A percentile compares a stretch with the other conserved stretches of the same genome.
These are phyloP conservation scores for Oceanodroma tethys DNA, from an alignment of 2,113 vertebrate genomes.

Conservation along the genomic window DNA sequence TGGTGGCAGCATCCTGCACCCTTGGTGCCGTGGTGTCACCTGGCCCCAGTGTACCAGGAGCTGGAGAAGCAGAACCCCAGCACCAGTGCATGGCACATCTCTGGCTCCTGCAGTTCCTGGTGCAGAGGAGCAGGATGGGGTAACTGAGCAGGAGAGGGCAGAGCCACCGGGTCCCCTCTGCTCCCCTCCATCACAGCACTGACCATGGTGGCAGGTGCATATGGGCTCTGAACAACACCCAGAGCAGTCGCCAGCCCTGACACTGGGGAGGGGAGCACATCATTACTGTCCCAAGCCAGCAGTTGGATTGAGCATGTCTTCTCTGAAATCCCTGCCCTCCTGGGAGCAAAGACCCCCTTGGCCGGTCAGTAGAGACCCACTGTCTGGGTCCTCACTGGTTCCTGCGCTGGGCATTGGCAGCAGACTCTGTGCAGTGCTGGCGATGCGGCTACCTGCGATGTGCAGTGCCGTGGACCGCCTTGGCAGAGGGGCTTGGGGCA, in stretches of 20 bases:
- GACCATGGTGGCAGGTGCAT: fast-evolving
- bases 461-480: background rate
- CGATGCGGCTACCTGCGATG: background rate
- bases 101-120: background rate
- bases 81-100: fast-evolving
- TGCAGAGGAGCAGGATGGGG: background rate
- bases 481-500: background rate
- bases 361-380: fast-evolving
- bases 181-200: background rate
- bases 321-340: background rate
- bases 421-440: fast-evolving
- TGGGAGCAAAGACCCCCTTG: background rate
- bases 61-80: background rate
- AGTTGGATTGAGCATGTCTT: background rate
- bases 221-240: background rate
- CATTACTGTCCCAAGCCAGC: background rate
- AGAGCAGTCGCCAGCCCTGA: background rate
- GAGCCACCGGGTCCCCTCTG: fast-evolving
- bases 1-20: background rate
- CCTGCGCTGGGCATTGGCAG: background rate
- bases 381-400: background rate
- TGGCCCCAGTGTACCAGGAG: fast-evolving
- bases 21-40: fast-evolving
- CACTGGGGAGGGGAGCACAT: background rate
- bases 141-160: fast-evolving